phyloP scores from a whole-genome alignment of 2,113 vertebrate species.

The pig (Sus scrofa) region DNA sequence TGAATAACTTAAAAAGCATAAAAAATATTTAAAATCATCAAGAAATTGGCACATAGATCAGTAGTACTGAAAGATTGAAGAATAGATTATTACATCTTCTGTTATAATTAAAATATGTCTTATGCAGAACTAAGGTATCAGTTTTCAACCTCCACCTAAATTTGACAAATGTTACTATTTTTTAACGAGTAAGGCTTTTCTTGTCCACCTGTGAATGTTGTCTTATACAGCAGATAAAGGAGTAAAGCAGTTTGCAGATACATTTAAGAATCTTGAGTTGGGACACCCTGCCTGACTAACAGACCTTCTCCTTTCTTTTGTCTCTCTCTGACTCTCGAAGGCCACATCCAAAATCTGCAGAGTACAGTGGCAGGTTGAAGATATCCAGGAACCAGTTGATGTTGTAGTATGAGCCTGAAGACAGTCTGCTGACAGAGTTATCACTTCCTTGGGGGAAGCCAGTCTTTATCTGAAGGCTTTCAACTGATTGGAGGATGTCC shows the following conservation, averaged over 20 bases:
- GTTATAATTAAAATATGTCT: background rate
- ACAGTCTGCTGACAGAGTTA: background rate
- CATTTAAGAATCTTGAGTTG: background rate
- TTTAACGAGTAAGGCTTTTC: background rate
- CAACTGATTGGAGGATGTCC: background rate
- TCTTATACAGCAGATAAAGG: background rate
- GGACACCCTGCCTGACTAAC: background rate
- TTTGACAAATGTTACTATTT: background rate
- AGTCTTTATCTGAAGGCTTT: background rate
- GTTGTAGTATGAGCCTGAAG: background rate
- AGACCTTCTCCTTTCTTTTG: background rate
- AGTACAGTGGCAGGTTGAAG: background rate
- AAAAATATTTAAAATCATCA: conserved; percentile 26
- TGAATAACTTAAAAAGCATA: conserved; percentile 1
- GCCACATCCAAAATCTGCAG: background rate
- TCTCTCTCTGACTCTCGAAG: background rate
- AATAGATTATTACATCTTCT: background rate
- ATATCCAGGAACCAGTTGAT: background rate
- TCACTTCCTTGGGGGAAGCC: background rate
- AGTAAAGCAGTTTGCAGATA: background rate
- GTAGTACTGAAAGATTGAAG: background rate
- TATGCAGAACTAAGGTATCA: background rate
- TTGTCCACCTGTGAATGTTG: background rate
- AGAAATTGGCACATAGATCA: background rate
- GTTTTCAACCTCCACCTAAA: background rate